Evolutionary conservation across 2,888 invertebrate species (phyloP).

Genomic region (Camptogramma bilineatum): DNA sequence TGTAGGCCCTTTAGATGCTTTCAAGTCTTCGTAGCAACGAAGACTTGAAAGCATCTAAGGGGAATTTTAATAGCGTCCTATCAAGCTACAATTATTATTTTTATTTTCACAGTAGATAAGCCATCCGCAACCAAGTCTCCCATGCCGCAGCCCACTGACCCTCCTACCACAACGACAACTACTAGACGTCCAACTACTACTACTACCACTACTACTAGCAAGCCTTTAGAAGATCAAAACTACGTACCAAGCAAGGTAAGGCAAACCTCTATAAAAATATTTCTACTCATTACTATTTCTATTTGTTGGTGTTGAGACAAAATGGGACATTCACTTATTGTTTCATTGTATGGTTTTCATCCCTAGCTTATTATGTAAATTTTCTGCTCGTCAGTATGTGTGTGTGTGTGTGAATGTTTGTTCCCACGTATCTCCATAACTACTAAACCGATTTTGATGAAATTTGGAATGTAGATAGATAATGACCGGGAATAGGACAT

Average conservation of each 20-base stretch:
- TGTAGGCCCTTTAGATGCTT: too few species aligned
- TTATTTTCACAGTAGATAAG: slow-evolving; percentile 50
- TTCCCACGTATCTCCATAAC: too few species aligned
- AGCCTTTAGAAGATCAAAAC: slow-evolving; percentile 56
- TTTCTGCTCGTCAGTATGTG: too few species aligned
- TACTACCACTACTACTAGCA: slow-evolving; percentile 57
- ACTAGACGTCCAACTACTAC: slow-evolving; percentile 44
- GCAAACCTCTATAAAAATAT: not conserved
- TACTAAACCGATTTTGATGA: too few species aligned
- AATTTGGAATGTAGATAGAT: too few species aligned
- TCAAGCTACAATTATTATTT: not conserved
- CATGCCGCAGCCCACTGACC: slow-evolving; percentile 48
- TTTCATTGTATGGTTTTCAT: not conserved
- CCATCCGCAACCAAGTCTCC: slow-evolving; percentile 66
- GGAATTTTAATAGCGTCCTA: too few species aligned
- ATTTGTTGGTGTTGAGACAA: not conserved
- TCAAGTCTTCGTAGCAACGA: too few species aligned
- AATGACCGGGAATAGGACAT: too few species aligned
- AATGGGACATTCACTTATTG: not conserved
- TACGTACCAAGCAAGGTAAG: slow-evolving; percentile 66
- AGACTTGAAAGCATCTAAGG: not conserved
- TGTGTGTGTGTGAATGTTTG: too few species aligned
- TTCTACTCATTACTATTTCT: not conserved
- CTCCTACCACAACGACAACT: slow-evolving; percentile 47
- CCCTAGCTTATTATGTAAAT: too few species aligned